A percentile compares a stretch with the other conserved stretches of the same genome.
phyloP scores from a whole-genome alignment of 1,140 invertebrate genomes.

The Drosophila sp. region DNA sequence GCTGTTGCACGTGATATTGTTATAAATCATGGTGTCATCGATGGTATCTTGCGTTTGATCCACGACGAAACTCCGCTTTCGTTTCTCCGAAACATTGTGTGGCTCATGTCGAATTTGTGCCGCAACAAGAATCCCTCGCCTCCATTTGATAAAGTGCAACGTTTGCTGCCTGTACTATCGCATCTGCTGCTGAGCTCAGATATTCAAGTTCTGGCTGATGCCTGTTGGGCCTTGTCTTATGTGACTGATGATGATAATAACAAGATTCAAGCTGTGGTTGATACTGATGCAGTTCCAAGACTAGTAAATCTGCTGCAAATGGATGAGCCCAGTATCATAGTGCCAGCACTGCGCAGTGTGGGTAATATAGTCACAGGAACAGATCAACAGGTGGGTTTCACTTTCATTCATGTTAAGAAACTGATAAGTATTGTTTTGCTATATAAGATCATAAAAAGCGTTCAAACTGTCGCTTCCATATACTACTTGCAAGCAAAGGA shows the following conservation, averaged over 20 bases:
- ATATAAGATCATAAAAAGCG: no score
- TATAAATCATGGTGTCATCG: constrained; percentile 86
- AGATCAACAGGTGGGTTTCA: constrained; percentile 86
- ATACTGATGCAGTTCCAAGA: constrained; percentile 88
- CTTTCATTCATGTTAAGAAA: no score
- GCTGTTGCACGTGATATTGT: constrained; percentile 90
- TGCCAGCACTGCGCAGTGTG: constrained; percentile 93
- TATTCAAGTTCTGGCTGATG: constrained; percentile 92
- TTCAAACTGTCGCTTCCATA: no score
- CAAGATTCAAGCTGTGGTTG: constrained; percentile 94
- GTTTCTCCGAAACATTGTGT: constrained; percentile 88
- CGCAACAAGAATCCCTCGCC: constrained; percentile 95
- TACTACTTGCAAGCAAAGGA: no score
- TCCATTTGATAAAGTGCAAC: constrained; percentile 89
- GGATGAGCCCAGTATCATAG: constrained; percentile 90
- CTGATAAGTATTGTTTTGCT: no score
- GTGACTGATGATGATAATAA: constrained; percentile 97
- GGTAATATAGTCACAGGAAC: constrained; percentile 95
- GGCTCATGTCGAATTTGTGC: constrained; percentile 96
- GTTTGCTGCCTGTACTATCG: constrained; percentile 92
- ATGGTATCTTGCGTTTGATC: constrained; percentile 88
- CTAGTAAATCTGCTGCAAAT: constrained; percentile 90
- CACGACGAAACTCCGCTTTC: constrained; percentile 84
- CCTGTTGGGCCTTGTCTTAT: constrained; percentile 98
- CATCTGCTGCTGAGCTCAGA: constrained; percentile 90